A percentile compares a stretch with the other conserved stretches of the same genome.
Conservation (phyloP, 2,888 invertebrate species). For the Meta bourneti region DNA sequence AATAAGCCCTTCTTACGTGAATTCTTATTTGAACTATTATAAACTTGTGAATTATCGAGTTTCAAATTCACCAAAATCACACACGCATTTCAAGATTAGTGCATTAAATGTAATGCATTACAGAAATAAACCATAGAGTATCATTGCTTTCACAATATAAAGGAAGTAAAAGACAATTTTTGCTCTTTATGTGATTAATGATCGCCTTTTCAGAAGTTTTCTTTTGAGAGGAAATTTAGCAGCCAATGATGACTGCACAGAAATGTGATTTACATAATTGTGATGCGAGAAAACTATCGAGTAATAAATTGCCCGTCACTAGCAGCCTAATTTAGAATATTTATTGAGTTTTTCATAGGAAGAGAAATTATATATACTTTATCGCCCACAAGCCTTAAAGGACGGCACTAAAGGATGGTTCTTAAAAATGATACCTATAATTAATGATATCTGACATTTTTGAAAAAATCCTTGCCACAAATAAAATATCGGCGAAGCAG, state of each 20-base stretch:
- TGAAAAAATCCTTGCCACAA: too few species aligned
- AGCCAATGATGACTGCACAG: background rate
- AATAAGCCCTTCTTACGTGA: too few species aligned
- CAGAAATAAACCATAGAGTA: background rate
- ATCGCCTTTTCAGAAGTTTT: background rate
- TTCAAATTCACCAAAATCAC: too few species aligned
- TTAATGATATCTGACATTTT: too few species aligned
- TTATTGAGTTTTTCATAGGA: background rate
- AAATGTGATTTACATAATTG: background rate
- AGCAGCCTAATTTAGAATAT: background rate
- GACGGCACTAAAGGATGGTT: background rate
- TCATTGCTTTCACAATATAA: background rate
- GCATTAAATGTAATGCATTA: too few species aligned
- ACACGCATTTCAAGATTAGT: too few species aligned
- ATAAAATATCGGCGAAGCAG: too few species aligned
- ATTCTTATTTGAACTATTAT: too few species aligned
- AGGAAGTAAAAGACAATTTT: background rate
- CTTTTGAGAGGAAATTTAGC: background rate
- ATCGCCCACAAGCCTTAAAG: background rate
- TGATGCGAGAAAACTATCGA: background rate
- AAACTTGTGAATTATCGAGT: too few species aligned
- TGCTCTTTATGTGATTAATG: background rate
- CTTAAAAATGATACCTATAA: too few species aligned
- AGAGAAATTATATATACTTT: background rate
- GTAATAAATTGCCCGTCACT: conserved; percentile 26